Base-by-base conservation (phyloP, 2,797 vertebrate species). In the Bryconaethiops microstoma region DNA sequence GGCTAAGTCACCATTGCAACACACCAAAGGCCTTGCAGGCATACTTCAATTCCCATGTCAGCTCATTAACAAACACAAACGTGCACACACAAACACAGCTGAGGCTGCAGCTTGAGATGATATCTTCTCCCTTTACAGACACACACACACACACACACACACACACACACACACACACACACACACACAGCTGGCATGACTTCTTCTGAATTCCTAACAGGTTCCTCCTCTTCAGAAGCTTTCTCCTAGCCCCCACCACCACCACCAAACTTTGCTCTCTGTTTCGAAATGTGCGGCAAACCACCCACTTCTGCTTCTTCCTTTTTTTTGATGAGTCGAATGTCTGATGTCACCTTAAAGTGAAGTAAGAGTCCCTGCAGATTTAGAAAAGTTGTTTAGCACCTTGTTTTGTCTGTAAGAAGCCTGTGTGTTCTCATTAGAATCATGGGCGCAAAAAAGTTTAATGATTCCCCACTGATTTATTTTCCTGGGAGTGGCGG, bases 391-490 rank as follows among this genome's bases (percentile, higher is more conserved):
- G 23, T 69, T 80, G 65, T 74, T 74, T 65, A 67, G 60, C 60
- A 39, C 21, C 73, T 55, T 80, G 70, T 82, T 82, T 73, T 59
- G 75, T 73, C 45, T 35, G 40, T 9, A 52, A 52, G 48, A 14
- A 52, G 48, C 48, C 48, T 54, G 73, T 10, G 29, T 45, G 54
- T 19, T 55, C 55, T 77, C 73, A 64, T 63, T 29, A 68, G 64
- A 59, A 63, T 82, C 57, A 77, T 64, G 25, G 35, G 71, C 50
- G 57, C 82, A 86, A 87, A 86, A 76, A 86, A 79, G 75, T 52
- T 73, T 84, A 83, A 87, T 83, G 74, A 62, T 84, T 84, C 81
- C 76, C 76, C 42, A 63, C 74, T 78, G 86, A 84, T 82, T 86
- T 81, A 59, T 64, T 84, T 79, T 78, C 64, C 40, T 80, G 76